Evolutionary conservation across 2,888 invertebrate genomes (phyloP).

Genomic region (Synanthedon andrenaeformis): DNA sequence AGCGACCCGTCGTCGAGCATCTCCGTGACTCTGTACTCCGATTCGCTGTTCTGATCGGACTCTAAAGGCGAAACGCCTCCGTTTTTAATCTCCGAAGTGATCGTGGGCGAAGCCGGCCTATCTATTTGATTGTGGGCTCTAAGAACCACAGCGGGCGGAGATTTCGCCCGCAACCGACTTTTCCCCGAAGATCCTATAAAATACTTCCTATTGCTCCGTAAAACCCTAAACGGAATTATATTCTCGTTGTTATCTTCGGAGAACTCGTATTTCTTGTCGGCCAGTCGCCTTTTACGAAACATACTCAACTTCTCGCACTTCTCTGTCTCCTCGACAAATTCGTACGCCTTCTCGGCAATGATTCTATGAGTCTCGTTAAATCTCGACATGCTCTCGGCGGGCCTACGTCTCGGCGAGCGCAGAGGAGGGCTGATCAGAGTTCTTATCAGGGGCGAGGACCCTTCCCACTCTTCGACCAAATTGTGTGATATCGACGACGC

Average conservation of each 20-base stretch:
- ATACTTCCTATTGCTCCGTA: conserved; percentile 67
- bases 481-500: conserved; percentile 58
- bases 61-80: conserved; percentile 32
- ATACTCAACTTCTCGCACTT: conserved; percentile 89
- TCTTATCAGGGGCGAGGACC: conserved; percentile 57
- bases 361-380: conserved; percentile 66
- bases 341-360: conserved; percentile 81
- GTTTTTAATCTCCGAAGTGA: conserved; percentile 33
- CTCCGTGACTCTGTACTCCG: conserved; percentile 60
- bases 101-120: conserved; percentile 40
- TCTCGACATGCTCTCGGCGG: conserved; percentile 63
- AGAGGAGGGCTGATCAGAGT: conserved; percentile 61
- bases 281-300: conserved; percentile 84
- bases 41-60: conserved; percentile 54
- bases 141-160: conserved; percentile 52
- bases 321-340: conserved; percentile 86
- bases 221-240: conserved; percentile 74
- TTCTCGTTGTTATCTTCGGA: conserved; percentile 81
- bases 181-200: conserved; percentile 53
- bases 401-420: conserved; percentile 53
- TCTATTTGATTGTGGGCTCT: conserved; percentile 60
- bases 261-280: conserved; percentile 93
- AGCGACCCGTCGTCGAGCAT: conserved; percentile 66
- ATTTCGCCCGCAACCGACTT: conserved; percentile 42
- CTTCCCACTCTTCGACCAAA: conserved; percentile 66